Percentiles rank a stretch among this genome's conserved stretches.
Evolutionary conservation across 2,888 invertebrate species (phyloP).

Genomic region (Auanema freiburgensis): DNA sequence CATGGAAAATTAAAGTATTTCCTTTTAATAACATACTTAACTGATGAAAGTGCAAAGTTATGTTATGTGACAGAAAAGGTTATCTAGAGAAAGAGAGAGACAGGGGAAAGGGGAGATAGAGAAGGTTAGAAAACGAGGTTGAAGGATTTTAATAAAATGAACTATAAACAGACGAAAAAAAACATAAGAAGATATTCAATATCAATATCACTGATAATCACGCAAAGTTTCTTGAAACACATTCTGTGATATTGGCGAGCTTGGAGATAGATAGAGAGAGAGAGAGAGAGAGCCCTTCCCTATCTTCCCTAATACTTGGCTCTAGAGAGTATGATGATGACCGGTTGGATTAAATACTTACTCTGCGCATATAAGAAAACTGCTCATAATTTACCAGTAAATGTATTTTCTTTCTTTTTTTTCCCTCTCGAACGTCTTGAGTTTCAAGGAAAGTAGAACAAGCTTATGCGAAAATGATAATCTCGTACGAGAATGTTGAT

Average conservation of each 20-base stretch:
- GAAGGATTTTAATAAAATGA: slow-evolving; percentile 8
- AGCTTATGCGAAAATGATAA: no score
- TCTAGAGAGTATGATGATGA: neutral
- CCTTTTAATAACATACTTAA: neutral
- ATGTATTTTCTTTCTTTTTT: neutral
- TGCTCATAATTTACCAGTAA: slow-evolving; percentile 1
- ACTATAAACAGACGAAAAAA: neutral
- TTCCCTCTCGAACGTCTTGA: no score
- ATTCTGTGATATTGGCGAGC: neutral
- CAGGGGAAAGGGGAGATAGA: no score
- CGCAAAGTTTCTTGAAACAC: neutral
- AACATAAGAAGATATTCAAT: slow-evolving; percentile 1
- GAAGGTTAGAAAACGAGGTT: neutral
- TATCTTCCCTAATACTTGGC: neutral
- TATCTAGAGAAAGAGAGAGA: slow-evolving; percentile 12
- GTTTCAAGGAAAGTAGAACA: no score
- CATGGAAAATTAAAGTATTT: slow-evolving; percentile 2
- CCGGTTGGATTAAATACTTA: neutral
- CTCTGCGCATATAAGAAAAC: neutral
- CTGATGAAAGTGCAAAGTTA: neutral
- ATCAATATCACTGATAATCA: neutral
- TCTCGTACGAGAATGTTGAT: no score
- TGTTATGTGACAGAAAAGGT: neutral
- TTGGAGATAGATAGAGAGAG: no score
- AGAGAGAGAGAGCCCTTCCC: no score